phyloP scores from a whole-genome alignment of 2,797 vertebrate species.

The Hypotaenidia okinawae region DNA sequence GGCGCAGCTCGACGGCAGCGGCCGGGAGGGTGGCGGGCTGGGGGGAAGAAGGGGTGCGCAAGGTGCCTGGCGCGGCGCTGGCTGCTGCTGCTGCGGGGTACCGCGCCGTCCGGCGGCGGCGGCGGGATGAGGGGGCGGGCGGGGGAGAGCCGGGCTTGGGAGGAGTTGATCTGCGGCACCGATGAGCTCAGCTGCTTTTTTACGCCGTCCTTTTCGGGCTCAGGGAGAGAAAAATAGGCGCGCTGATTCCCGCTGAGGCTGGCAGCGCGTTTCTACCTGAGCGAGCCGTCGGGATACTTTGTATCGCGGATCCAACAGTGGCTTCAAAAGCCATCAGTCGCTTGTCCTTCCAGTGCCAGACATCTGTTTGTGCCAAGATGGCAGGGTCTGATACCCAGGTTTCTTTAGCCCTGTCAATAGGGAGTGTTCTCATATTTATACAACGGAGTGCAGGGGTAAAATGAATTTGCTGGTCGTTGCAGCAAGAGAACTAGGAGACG shows the following conservation, averaged over 20 bases:
- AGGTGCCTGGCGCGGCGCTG: neutral
- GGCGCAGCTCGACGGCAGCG: neutral
- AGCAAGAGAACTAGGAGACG: neutral
- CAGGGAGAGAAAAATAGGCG: rapidly evolving
- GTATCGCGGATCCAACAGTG: rapidly evolving
- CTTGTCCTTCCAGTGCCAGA: neutral
- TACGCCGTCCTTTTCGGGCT: neutral
- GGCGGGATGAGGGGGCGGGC: neutral
- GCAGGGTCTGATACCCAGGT: neutral
- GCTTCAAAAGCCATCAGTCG: neutral
- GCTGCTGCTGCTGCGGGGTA: neutral
- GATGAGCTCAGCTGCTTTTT: neutral
- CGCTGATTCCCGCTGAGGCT: neutral
- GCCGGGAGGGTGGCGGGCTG: neutral
- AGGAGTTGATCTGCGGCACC: neutral
- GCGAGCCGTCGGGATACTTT: neutral
- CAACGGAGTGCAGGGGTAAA: neutral
- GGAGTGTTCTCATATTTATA: neutral
- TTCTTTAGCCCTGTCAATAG: neutral
- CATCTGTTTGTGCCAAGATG: neutral
- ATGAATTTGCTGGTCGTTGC: neutral
- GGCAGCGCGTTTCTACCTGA: neutral
- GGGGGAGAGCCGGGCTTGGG: neutral
- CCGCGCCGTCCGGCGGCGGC: neutral
- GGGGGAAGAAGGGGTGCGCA: neutral